Conservation (phyloP, 2,888 invertebrate genomes). For the Aleiodes testaceus region DNA sequence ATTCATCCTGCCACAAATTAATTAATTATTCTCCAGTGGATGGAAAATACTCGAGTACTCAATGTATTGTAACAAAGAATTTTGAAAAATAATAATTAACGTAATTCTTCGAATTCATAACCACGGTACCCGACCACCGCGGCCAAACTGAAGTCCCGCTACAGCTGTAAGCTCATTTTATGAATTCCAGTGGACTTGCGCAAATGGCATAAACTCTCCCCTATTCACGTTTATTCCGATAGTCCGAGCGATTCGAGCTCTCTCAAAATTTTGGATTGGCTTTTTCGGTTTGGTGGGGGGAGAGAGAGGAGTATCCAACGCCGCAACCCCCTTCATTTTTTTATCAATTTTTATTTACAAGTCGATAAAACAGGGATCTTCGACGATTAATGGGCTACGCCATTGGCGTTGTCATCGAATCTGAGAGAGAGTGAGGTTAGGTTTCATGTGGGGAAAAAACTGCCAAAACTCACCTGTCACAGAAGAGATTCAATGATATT, state of each 20-base stretch:
- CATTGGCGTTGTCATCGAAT: too few relatives aligned
- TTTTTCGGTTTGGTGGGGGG: neutral
- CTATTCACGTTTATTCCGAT: slow-evolving; percentile 19
- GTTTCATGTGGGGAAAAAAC: too few relatives aligned
- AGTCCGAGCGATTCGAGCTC: slow-evolving; percentile 3
- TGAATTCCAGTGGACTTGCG: slow-evolving; percentile 48
- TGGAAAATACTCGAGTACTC: neutral
- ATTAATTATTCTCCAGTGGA: neutral
- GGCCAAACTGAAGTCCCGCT: slow-evolving; percentile 61
- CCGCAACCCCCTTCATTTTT: neutral
- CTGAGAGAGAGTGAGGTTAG: neutral
- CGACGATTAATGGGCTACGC: neutral
- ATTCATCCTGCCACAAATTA: neutral
- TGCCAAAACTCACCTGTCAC: too few relatives aligned
- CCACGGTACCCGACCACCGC: slow-evolving; percentile 56
- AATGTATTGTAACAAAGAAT: neutral
- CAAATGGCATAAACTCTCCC: slow-evolving; percentile 25
- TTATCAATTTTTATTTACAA: neutral
- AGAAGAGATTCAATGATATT: too few relatives aligned
- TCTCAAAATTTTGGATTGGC: slow-evolving; percentile 12
- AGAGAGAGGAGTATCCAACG: neutral
- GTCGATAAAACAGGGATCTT: slow-evolving; percentile 27
- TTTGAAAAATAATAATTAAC: neutral
- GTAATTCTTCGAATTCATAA: neutral
- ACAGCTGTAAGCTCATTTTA: slow-evolving; percentile 51